phyloP scores from a whole-genome alignment of 2,797 vertebrate genomes.

The Spondyliosoma cantharus region DNA sequence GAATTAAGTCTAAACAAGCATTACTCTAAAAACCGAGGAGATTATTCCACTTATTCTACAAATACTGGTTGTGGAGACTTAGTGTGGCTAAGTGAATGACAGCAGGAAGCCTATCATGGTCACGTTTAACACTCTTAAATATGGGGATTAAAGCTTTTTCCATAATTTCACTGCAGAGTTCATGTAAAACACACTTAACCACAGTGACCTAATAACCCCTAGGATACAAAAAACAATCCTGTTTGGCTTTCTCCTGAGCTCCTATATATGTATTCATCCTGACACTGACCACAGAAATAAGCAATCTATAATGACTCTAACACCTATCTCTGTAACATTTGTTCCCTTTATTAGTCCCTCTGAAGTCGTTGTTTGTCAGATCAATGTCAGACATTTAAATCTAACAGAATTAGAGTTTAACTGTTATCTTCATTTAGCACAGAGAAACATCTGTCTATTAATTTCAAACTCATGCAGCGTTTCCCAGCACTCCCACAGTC shows the following conservation, averaged over 20 bases:
- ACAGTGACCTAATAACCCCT: conserved; percentile 52
- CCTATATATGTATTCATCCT: conserved; percentile 15
- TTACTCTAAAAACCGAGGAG: conserved; percentile 43
- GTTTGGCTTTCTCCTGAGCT: background rate
- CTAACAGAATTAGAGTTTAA: conserved; percentile 34
- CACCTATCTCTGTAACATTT: background rate
- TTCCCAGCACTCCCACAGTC: conserved; percentile 57
- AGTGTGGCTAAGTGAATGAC: conserved; percentile 38
- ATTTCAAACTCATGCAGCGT: conserved; percentile 45
- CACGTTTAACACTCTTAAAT: conserved; percentile 66
- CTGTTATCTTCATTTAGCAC: conserved; percentile 52
- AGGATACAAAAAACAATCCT: conserved; percentile 28
- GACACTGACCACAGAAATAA: background rate
- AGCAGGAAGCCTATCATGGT: conserved; percentile 53
- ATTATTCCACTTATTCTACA: conserved; percentile 53
- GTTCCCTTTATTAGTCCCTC: background rate
- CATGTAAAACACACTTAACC: conserved; percentile 35
- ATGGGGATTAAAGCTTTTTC: conserved; percentile 63
- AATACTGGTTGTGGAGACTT: conserved; percentile 47
- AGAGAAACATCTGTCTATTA: conserved; percentile 59
- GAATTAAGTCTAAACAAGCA: conserved; percentile 52
- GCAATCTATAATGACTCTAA: conserved; percentile 6
- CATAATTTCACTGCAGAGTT: conserved; percentile 49
- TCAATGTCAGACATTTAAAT: conserved; percentile 36
- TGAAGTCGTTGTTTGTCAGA: conserved; percentile 20